A percentile compares a stretch with the other conserved stretches of the same genome.
phyloP scores from a whole-genome alignment of 2,797 vertebrate species.

The Sebastes miniatus region DNA sequence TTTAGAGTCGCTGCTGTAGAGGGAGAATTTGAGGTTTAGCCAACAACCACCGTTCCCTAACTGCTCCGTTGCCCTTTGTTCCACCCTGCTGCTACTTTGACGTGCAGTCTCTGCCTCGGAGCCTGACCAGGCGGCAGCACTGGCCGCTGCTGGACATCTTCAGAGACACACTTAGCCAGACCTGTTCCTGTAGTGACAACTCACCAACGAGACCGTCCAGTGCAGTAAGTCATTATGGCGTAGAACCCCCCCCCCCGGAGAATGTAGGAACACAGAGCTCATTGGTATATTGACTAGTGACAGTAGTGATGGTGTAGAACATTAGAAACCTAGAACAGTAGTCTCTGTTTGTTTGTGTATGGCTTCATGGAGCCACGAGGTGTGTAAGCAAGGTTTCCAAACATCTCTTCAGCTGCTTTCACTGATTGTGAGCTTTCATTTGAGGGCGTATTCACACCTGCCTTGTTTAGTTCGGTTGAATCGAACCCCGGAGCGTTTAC shows the following conservation, averaged over 20 bases:
- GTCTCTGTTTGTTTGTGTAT: background rate
- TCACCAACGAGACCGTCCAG: constrained; percentile 74
- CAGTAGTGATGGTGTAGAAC: background rate
- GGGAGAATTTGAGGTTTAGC: background rate
- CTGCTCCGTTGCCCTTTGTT: constrained; percentile 21
- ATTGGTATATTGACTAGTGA: background rate
- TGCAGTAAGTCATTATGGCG: constrained; percentile 79
- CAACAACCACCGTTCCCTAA: background rate
- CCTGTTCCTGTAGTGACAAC: constrained; percentile 84
- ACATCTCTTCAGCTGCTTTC: background rate
- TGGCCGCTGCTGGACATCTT: constrained; percentile 89
- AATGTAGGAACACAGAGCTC: background rate
- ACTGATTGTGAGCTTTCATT: background rate
- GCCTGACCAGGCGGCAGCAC: constrained; percentile 73
- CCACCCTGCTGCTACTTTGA: constrained; percentile 11
- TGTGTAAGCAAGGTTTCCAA: background rate
- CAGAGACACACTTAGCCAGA: constrained; percentile 84
- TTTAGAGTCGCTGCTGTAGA: background rate
- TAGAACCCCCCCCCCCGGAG: background rate
- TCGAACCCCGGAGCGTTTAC: too few species aligned
- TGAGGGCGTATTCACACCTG: background rate
- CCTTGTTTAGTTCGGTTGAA: too few species aligned
- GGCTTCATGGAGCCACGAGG: background rate
- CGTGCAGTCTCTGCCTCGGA: constrained; percentile 73
- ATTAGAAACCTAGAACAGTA: background rate